These are phyloP conservation scores for Eumeta japonica DNA, from an alignment of 1,140 invertebrate genomes.

Conservation along the genomic window DNA sequence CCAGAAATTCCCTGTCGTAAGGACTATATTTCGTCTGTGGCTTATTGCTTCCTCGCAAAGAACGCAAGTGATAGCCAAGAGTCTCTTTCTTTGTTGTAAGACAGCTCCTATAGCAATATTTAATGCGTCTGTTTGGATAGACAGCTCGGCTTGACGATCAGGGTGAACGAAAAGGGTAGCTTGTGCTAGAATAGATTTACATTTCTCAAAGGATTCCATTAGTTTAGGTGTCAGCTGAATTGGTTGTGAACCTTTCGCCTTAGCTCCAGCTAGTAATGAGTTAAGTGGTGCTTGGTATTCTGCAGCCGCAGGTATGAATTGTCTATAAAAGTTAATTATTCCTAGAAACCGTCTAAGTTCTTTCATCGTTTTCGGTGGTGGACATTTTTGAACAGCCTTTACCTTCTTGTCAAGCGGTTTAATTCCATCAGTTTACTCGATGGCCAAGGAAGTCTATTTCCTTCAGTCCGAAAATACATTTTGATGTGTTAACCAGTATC, in stretches of 20 bases:
- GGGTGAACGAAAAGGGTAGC: neutral
- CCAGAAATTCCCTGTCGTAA: slow-evolving; percentile 31
- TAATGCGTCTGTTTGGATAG: slow-evolving; percentile 19
- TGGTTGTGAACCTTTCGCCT: neutral
- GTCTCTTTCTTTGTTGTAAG: too few species aligned
- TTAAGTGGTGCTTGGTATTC: slow-evolving; percentile 4
- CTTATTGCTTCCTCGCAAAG: neutral
- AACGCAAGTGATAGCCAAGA: slow-evolving; percentile 12
- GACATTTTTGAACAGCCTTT: neutral
- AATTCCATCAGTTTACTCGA: neutral
- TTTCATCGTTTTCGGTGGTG: slow-evolving; percentile 2
- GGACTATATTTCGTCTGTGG: too few species aligned
- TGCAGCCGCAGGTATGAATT: neutral
- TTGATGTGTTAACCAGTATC: slow-evolving; percentile 11
- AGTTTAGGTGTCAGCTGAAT: slow-evolving; percentile 1
- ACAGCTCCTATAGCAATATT: slow-evolving; percentile 18
- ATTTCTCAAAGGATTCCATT: neutral
- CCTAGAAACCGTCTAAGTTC: too few species aligned
- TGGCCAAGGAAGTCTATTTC: slow-evolving; percentile 30
- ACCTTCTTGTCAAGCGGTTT: neutral
- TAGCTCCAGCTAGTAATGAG: slow-evolving; percentile 1
- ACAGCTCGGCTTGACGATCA: neutral
- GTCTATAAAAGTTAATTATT: too few species aligned
- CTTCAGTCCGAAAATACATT: slow-evolving; percentile 10
- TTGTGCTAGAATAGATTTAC: neutral